Conservation (phyloP, 2,113 vertebrate genomes). For the Marcusenius ussheri region DNA sequence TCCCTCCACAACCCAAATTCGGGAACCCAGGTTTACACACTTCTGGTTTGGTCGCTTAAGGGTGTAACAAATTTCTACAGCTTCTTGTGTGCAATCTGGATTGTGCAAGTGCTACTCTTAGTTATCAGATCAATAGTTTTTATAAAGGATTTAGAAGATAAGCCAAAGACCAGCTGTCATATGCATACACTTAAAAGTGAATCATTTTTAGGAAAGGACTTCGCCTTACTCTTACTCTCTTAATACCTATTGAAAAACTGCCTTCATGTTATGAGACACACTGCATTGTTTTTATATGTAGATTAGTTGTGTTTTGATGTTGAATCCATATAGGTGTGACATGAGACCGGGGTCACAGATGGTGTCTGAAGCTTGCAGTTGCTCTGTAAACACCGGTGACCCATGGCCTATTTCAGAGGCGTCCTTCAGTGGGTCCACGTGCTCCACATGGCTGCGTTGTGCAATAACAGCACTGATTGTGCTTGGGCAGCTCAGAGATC, state of each 20-base stretch:
- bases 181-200: background rate
- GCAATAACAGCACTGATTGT: background rate
- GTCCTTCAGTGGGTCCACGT: background rate
- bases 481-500: background rate
- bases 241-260: background rate
- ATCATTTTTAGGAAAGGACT: background rate
- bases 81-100: background rate
- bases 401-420: background rate
- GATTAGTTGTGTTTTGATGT: background rate
- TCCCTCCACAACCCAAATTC: background rate
- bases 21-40: background rate
- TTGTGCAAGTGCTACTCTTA: background rate
- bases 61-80: background rate
- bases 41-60: background rate
- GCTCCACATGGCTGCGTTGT: background rate
- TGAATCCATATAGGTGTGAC: background rate
- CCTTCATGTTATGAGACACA: background rate
- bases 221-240: background rate
- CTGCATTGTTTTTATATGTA: background rate
- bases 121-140: background rate
- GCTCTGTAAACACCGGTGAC: background rate
- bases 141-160: background rate
- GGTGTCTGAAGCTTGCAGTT: background rate
- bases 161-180: background rate
- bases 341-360: background rate